Evolutionary conservation across 2,888 invertebrate genomes (phyloP).

Genomic region (Caenorhabditis macrosperma): DNA sequence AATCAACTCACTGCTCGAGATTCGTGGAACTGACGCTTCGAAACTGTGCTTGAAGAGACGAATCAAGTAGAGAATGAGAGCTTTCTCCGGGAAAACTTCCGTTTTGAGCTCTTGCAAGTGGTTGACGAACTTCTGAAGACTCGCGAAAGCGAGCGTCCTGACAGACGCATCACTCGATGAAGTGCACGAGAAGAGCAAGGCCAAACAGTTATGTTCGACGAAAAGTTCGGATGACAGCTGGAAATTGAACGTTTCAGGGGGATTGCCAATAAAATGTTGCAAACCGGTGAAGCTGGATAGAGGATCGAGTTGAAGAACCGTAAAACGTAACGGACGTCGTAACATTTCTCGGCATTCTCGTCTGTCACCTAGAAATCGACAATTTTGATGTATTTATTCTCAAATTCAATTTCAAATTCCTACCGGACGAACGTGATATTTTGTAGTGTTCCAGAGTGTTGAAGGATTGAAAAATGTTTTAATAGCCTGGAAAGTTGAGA

Average conservation of each 20-base stretch:
- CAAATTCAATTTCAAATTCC: neutral
- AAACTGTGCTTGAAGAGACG: conserved; percentile 72
- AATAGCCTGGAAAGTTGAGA: conserved; percentile 40
- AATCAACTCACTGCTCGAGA: conserved; percentile 64
- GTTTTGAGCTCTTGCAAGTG: conserved; percentile 66
- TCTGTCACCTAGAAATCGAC: conserved; percentile 10
- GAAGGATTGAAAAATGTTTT: conserved; percentile 40
- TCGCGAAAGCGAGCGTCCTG: conserved; percentile 65
- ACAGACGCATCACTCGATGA: conserved; percentile 60
- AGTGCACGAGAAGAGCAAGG: conserved; percentile 69
- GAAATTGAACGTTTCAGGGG: conserved; percentile 14
- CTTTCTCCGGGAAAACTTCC: conserved; percentile 70
- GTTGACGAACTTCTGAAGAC: conserved; percentile 67
- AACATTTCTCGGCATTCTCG: conserved; percentile 48
- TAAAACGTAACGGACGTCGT: conserved; percentile 65
- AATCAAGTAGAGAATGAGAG: conserved; percentile 65
- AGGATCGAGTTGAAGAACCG: conserved; percentile 64
- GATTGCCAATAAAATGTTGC: no score
- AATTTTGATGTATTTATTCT: neutral
- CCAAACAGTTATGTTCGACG: conserved; percentile 68
- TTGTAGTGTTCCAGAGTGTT: conserved; percentile 58
- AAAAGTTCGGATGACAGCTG: conserved; percentile 69
- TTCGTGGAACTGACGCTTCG: conserved; percentile 55
- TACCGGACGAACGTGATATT: conserved; percentile 54
- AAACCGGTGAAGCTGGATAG: conserved; percentile 67